Conservation (phyloP, 2,113 vertebrate species). For the Paradisaea rubra region DNA sequence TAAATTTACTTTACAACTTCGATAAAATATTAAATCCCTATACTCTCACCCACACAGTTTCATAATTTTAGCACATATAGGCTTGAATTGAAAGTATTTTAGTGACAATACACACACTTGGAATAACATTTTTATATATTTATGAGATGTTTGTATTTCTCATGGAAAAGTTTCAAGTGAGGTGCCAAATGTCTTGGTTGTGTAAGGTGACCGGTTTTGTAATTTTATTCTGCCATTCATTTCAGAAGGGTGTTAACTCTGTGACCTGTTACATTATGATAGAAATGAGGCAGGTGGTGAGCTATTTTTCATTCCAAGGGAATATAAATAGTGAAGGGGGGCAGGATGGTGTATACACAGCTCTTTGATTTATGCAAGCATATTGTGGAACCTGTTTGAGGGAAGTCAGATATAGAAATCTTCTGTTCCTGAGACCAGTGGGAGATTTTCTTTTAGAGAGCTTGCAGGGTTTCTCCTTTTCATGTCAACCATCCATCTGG, state of each 20-base stretch:
- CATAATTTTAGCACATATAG: neutral
- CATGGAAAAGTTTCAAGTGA: neutral
- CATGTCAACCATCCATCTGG: neutral
- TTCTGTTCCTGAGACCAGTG: neutral
- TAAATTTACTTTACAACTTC: neutral
- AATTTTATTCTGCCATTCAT: conserved; percentile 6
- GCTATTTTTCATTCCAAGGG: conserved; percentile 45
- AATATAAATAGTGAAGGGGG: conserved; percentile 59
- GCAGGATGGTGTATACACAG: neutral
- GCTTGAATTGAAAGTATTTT: neutral
- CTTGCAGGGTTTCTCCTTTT: neutral
- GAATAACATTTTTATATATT: neutral
- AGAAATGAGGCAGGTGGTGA: conserved; percentile 56
- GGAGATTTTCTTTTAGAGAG: neutral
- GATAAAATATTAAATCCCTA: neutral
- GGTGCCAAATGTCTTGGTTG: neutral
- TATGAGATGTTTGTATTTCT: neutral
- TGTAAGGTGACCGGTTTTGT: neutral
- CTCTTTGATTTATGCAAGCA: conserved; percentile 51
- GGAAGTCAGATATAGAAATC: conserved; percentile 29
- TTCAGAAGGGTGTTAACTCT: conserved; percentile 13
- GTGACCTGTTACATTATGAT: conserved; percentile 41
- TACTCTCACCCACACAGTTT: neutral
- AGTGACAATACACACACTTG: neutral
- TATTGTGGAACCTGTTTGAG: conserved; percentile 25